Base-by-base conservation (phyloP, 2,797 vertebrate species). In the Cirrhinus molitorella region DNA sequence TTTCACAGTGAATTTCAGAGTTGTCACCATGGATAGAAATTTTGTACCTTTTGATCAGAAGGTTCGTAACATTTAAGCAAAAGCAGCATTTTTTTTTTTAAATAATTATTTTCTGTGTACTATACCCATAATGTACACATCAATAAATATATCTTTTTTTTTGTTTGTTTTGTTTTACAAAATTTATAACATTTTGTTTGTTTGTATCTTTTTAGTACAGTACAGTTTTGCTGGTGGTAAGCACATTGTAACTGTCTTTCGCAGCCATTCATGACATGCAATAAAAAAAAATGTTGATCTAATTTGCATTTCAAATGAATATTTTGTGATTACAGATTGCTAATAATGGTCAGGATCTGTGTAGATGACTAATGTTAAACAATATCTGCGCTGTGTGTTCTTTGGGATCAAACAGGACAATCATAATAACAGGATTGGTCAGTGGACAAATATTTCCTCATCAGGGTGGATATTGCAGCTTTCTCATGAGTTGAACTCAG, bases 1-100 rank as follows among this genome's bases (percentile, higher is more conserved):
- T 16, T 80, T 72, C 78, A 80, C 90, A 97, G 97, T 97, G 79
- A 85, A 94, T 19, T 96, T 97, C 90, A 94, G 96, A 89, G 89
- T 97, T 25, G 21, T 96, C 65, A 92, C 94, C 0, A 47, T 97
- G 91, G 93, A 96, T 87, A 91, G 90, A 49, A 88, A 89, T 11
- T 92, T 97, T 51, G 88, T 85, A 77, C 93, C 95, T 0, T 21
- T 89, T n/a, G 34, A 57, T 63, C 47, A 40, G 21, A 16, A 85
- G 89, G 94, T 94, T 83, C 91, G 91, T 75, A 37, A 4, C 19
- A 34, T 40, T 40, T 40, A 40, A 11, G 31, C 21, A 34, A 57
- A n/a, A 34, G 5, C 13, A 74, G 31, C 31, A 34, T 34, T 34
- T 34, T 34, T 34, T 37, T 6, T 37, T 6, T 37, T 37, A 6